These are phyloP conservation scores for Caenorhabditis tropicalis DNA, from an alignment of 1,140 invertebrate genomes.

Conservation along the genomic window DNA sequence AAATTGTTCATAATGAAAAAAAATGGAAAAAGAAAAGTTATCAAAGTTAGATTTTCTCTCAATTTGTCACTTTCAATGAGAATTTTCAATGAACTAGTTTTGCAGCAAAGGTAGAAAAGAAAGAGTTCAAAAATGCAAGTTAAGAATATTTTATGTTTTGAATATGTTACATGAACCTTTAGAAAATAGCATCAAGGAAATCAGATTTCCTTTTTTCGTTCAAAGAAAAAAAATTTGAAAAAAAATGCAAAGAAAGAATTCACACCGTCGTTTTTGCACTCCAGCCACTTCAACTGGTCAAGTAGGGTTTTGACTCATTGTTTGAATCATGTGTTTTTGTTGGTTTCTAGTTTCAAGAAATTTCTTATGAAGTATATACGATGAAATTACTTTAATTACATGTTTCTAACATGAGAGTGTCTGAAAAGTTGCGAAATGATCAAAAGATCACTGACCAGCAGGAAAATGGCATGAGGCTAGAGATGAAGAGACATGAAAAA, in stretches of 20 bases:
- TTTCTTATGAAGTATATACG: background rate
- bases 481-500: background rate
- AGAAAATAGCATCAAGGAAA: too few relatives aligned
- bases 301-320: slow-evolving; percentile 22
- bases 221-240: too few relatives aligned
- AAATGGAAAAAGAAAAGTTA: background rate
- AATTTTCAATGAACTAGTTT: too few relatives aligned
- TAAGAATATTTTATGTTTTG: too few relatives aligned
- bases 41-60: too few relatives aligned
- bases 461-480: background rate
- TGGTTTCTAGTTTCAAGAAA: background rate
- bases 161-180: too few relatives aligned
- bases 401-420: background rate
- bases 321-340: slow-evolving; percentile 23
- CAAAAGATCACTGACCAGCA: background rate
- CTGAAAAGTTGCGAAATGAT: background rate
- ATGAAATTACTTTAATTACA: background rate
- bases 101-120: too few relatives aligned
- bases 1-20: too few relatives aligned
- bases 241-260: background rate
- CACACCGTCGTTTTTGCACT: background rate
- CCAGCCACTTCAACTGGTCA: slow-evolving; percentile 40
- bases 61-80: too few relatives aligned
- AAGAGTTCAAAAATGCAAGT: too few relatives aligned
- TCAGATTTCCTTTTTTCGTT: too few relatives aligned